Evolutionary conservation across 2,797 vertebrate genomes (phyloP).

Genomic region (Kryptopterus vitreolus): DNA sequence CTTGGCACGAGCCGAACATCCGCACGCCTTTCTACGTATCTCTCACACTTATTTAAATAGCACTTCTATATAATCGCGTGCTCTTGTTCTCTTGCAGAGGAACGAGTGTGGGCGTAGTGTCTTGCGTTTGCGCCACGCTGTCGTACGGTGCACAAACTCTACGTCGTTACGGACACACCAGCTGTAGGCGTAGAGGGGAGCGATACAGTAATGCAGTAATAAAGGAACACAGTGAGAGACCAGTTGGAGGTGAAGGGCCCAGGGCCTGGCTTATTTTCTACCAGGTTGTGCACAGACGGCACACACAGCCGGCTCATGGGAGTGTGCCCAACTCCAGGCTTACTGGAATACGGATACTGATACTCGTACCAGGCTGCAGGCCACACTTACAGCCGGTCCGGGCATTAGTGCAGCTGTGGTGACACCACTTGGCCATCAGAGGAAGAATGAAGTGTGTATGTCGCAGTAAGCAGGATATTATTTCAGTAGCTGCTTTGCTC

Average conservation of each 20-base stretch:
- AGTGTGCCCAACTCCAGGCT: constrained; percentile 60
- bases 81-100: constrained; percentile 41
- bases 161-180: constrained; percentile 32
- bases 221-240: constrained; percentile 42
- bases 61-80: neutral
- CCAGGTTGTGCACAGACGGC: constrained; percentile 64
- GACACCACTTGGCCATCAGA: constrained; percentile 64
- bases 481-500: constrained; percentile 15
- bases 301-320: constrained; percentile 64
- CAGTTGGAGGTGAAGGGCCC: constrained; percentile 23
- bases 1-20: neutral
- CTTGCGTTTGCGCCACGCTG: constrained; percentile 11
- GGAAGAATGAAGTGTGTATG: constrained; percentile 18
- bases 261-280: constrained; percentile 42
- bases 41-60: neutral
- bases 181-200: constrained; percentile 25
- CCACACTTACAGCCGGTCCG: constrained; percentile 66
- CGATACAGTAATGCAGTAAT: constrained; percentile 56
- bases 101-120: constrained; percentile 48
- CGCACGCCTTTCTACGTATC: constrained; percentile 7
- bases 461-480: neutral
- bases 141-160: neutral
- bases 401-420: constrained; percentile 67
- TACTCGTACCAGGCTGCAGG: constrained; percentile 69
- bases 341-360: constrained; percentile 62